A percentile compares a stretch with the other conserved stretches of the same genome.
Evolutionary conservation across 1,140 invertebrate genomes (phyloP).

Genomic region (Acromyrmex charruanus): DNA sequence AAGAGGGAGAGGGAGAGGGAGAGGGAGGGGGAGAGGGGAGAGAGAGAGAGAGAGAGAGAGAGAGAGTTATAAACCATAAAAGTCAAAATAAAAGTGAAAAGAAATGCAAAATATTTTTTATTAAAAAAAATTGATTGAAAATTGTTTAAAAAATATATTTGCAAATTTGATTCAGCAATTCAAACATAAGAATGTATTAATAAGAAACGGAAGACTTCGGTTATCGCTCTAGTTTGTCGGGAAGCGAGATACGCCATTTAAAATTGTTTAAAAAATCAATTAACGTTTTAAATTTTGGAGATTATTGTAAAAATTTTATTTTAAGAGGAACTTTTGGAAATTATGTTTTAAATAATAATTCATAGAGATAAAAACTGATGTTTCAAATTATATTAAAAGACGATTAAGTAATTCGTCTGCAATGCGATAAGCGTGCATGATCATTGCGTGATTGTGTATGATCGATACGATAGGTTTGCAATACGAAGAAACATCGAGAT

Average conservation of each 20-base stretch:
- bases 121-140: not conserved
- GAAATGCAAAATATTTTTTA: not conserved
- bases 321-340: not conserved
- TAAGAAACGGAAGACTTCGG: not conserved
- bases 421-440: not conserved
- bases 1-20: too few relatives aligned
- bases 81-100: not conserved
- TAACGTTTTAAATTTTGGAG: not conserved
- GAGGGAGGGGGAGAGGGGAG: too few relatives aligned
- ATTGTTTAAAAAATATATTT: not conserved
- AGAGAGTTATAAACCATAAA: not conserved
- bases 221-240: not conserved
- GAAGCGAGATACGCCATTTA: slow-evolving; percentile 17
- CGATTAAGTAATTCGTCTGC: not conserved
- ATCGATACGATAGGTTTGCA: not conserved
- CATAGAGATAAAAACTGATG: not conserved
- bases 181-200: not conserved
- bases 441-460: not conserved
- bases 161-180: not conserved
- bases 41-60: too few relatives aligned
- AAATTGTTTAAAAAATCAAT: not conserved
- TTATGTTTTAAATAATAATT: not conserved
- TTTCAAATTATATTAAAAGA: slow-evolving; percentile 1
- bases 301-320: not conserved
- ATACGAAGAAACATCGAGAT: not conserved